Base-by-base conservation (phyloP, 2,797 vertebrate species). In the Acomys russatus region DNA sequence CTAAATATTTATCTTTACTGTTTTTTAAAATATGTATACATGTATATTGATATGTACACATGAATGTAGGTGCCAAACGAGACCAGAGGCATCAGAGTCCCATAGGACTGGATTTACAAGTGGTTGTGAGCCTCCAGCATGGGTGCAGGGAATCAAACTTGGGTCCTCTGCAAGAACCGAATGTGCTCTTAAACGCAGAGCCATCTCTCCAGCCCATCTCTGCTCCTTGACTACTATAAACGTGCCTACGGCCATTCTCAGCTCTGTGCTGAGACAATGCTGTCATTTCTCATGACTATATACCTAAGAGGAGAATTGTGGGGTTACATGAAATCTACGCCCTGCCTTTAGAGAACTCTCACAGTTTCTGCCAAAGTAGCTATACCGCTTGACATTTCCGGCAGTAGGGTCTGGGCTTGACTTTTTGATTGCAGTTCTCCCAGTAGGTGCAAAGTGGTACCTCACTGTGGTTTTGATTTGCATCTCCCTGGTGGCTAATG, bases 381-480 rank as follows among this genome's bases (percentile, higher is more conserved):
- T 1, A 1, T 9, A 33, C n/a, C 64, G 5, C 49, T 44, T 76
- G 28, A 89, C 44, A 76, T 17, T 68, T 89, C 76, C 15, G 10
- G 63, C 7, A 33, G 33, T 12, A 20, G 30, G 0, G 0, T 28
- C 35, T 14, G 38, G 51, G n/a, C 59, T 33, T 71, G 63, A 92
- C 74, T 84, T 88, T 92, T 88, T 73, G 25, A 91, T 56, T 61
- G 70, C 22, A 79, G 70, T 59, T 80, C 76, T 3, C 33, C 82
- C 51, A 49, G 38, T 28, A 61, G 4, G n/a, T 44, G 0, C 70
- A 64, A 91, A 73, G 54, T 78, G 35, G 30, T 35, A 66, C 35
- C 51, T 95, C 51, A 9, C 0, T n/a, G 63, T 76, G 86, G 90
- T 86, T 90, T 78, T 78, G 74, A 90, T 92, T 92, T 83, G 38